Evolutionary conservation across 1,140 invertebrate genomes (phyloP), one percentile per base, ranked within the genome.

Genomic region (Drosophila seguyi): DNA sequence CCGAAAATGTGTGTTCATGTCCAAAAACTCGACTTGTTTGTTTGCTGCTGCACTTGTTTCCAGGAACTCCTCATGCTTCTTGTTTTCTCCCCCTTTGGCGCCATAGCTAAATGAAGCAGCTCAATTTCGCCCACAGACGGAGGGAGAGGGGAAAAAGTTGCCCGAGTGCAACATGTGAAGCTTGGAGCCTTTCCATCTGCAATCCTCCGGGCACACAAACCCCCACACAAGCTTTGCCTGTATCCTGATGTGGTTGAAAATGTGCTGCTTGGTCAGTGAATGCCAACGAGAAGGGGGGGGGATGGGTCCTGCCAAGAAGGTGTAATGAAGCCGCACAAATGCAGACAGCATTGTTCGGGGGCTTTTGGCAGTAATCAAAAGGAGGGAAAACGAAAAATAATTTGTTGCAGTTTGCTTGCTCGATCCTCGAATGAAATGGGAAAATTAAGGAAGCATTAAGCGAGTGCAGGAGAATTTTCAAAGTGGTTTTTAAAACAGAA

Each of bases 321-420:
- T 62, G 80, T 83, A 88, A 88, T 90, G 76, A 90, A 88, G 84
- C 84, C 65, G 73, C 85, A 88, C 85, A 88, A 88, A 81, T 87
- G 75, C 75, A 79, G 50, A 79, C 66, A 79, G 52, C 72, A 59
- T 55, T 68, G 79, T 45, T 60, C 66, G 8, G 66, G 41, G 45
- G 13, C 16, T 45, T 60, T 69, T 72, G 36, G 69, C 50, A 50
- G 72, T 75, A 76, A 76, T 76, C 61, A 75, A 76, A 76, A 53
- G 47, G 7, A 59, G 36, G 34, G 14, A 58, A 58, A 71, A 48
- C 36, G 53, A 36, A 41, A 57, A 72, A 41, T 48, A 58, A 72
- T 72, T 72, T 71, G 68, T 58, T 71, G 50, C 52, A 58, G 65
- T 48, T 72, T 58, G 50, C 31, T 57, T 39, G 34, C 52, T 41